A percentile compares a stretch with the other conserved stretches of the same genome.
Evolutionary conservation across 1,140 invertebrate genomes (phyloP).

Genomic region (Samia ricini): DNA sequence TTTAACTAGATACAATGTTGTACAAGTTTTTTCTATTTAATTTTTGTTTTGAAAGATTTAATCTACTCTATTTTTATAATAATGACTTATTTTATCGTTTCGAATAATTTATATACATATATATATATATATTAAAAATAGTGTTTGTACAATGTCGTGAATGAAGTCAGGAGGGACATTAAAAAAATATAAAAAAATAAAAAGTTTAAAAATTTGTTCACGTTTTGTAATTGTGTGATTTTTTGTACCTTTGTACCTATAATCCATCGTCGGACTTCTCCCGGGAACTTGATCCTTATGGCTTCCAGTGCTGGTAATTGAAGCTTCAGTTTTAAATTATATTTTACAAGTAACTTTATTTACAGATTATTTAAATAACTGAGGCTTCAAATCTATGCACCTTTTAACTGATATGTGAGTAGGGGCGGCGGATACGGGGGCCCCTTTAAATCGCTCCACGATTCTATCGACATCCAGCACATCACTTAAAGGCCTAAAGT

Average conservation of each 20-base stretch:
- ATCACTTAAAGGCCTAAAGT: constrained; percentile 72
- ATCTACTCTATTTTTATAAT: constrained; percentile 75
- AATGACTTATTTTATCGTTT: constrained; percentile 76
- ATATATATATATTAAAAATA: too few species aligned
- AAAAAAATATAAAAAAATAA: constrained; percentile 72
- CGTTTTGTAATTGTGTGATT: constrained; percentile 64
- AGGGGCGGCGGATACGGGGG: constrained; percentile 62
- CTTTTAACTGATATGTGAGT: constrained; percentile 40
- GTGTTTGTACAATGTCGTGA: constrained; percentile 74
- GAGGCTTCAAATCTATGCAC: constrained; percentile 46
- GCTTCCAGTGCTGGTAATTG: constrained; percentile 40
- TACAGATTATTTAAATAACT: neutral
- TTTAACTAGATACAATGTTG: constrained; percentile 76
- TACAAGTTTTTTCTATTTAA: constrained; percentile 75
- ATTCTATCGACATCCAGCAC: constrained; percentile 57
- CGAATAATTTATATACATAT: constrained; percentile 77
- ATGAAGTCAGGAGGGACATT: constrained; percentile 68
- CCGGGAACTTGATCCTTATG: constrained; percentile 42
- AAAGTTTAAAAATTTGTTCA: constrained; percentile 68
- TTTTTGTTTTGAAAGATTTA: constrained; percentile 76
- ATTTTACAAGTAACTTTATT: too few species aligned
- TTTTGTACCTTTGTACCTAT: constrained; percentile 47
- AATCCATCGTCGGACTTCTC: constrained; percentile 48
- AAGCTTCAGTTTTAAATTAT: constrained; percentile 33
- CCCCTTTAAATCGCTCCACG: constrained; percentile 56